Evolutionary conservation across 2,113 vertebrate species (phyloP), one percentile per base, ranked within the genome.

Genomic region (Zapus hudsonius): DNA sequence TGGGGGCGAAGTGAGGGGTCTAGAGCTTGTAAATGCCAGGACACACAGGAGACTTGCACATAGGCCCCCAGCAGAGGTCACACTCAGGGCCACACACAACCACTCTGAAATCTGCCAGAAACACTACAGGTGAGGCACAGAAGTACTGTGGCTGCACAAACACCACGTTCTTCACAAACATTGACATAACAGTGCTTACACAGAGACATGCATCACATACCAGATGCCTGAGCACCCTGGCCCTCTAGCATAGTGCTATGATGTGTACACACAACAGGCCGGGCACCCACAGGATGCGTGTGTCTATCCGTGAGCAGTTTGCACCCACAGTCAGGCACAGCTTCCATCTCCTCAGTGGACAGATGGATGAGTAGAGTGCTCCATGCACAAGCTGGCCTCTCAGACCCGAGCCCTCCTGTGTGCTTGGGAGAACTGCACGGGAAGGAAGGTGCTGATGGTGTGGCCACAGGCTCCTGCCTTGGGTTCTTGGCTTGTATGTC

Each of bases 81-180:
- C 5, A 80, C 16, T 7, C 47, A 9, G 7, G 2, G 33, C 16
- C 12, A 20, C 27, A 29, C 8, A 78, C 22, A 55, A 20, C 72
- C 2, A 15, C 10, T 3, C 7, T 11, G 1, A 6, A 19, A 12
- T 36, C 33, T 33, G 12, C 61, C 36, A 72, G 5, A 29, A 10
- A 29, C 40, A 15, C 11, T 33, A 20, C 13, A 55, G 42, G 25
- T 33, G n/a, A 1, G 22, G 19, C 12, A 16, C 6, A 10, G 23
- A 38, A 23, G 25, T 69, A 8, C 79, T 59, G 1, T 5, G 2
- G 13, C 0, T 2, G 6, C 42, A 52, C 15, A 6, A 8, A 16
- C 36, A 5, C 57, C 2, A 0, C 7, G 20, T 29, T 52, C 63
- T 52, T 40, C 31, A 42, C 69, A 59, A 31, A 44, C 12, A 33